Conservation (phyloP, 2,888 invertebrate genomes). For the Dicycla oo region DNA sequence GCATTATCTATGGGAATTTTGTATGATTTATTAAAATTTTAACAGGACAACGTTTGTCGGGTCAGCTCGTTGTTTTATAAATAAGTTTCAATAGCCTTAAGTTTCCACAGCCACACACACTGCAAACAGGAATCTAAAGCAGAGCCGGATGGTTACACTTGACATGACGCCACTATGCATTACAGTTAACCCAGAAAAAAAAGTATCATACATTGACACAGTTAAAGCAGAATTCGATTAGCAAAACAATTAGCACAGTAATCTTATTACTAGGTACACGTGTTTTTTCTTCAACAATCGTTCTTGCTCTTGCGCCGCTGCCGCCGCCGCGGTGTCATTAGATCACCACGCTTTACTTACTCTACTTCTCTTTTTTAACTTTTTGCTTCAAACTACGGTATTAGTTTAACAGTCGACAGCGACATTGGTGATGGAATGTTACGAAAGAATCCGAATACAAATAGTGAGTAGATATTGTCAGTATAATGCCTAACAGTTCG, state of each 20-base stretch:
- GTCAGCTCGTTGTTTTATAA: too few relatives aligned
- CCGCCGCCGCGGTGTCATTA: slow-evolving; percentile 43
- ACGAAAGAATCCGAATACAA: slow-evolving; percentile 80
- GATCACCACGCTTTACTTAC: slow-evolving; percentile 49
- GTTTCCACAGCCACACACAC: too few relatives aligned
- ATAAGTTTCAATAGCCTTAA: too few relatives aligned
- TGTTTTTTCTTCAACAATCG: slow-evolving; percentile 27
- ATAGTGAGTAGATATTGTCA: slow-evolving; percentile 76
- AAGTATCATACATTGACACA: neutral
- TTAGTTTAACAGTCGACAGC: slow-evolving; percentile 53
- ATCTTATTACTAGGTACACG: slow-evolving; percentile 39
- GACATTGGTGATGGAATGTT: slow-evolving; percentile 66
- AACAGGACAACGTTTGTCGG: too few relatives aligned
- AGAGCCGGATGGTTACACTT: neutral
- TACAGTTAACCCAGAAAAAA: neutral
- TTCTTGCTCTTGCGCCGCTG: slow-evolving; percentile 22
- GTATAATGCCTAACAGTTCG: slow-evolving; percentile 80
- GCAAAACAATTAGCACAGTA: slow-evolving; percentile 37
- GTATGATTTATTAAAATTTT: too few relatives aligned
- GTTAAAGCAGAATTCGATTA: slow-evolving; percentile 17
- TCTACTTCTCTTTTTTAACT: slow-evolving; percentile 25
- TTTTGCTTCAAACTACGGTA: slow-evolving; percentile 59
- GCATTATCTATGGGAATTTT: too few relatives aligned
- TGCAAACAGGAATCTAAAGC: neutral
- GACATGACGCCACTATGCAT: neutral